These are phyloP conservation scores for Lasaia peninsularis DNA, from an alignment of 1,140 invertebrate genomes.

Conservation along the genomic window DNA sequence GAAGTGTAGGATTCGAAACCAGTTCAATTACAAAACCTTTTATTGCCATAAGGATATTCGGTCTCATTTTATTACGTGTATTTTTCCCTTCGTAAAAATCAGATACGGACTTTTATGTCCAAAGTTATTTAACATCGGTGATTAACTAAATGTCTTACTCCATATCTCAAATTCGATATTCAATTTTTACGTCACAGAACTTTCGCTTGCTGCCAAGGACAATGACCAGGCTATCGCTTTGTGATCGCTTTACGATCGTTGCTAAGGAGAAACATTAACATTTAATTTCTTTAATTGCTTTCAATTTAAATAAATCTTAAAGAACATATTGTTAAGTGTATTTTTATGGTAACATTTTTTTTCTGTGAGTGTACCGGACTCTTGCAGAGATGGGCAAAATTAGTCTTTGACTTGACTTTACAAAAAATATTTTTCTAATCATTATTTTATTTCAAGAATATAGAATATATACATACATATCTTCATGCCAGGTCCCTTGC, in stretches of 20 bases:
- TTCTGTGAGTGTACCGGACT: no score
- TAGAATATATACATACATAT: no score
- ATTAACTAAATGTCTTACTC: neutral
- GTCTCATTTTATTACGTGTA: neutral
- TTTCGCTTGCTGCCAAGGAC: slow-evolving; percentile 17
- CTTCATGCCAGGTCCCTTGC: no score
- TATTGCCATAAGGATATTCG: neutral
- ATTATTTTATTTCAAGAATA: no score
- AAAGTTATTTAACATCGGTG: neutral
- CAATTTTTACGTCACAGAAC: slow-evolving; percentile 14
- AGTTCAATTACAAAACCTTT: neutral
- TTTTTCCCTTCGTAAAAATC: neutral
- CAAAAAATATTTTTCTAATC: no score
- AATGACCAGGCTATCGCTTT: slow-evolving; percentile 6
- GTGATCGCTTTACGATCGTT: neutral
- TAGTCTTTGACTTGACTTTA: no score
- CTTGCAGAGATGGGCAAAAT: no score
- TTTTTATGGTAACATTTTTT: no score
- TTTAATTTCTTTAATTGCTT: slow-evolving; percentile 4
- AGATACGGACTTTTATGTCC: neutral
- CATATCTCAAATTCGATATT: slow-evolving; percentile 1
- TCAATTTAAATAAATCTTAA: neutral
- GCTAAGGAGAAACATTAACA: slow-evolving; percentile 6
- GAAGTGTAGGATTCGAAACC: no score
- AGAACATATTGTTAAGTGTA: no score